Evolutionary conservation across 1,140 invertebrate species (phyloP).

Genomic region (Drosophila parabipectinata): DNA sequence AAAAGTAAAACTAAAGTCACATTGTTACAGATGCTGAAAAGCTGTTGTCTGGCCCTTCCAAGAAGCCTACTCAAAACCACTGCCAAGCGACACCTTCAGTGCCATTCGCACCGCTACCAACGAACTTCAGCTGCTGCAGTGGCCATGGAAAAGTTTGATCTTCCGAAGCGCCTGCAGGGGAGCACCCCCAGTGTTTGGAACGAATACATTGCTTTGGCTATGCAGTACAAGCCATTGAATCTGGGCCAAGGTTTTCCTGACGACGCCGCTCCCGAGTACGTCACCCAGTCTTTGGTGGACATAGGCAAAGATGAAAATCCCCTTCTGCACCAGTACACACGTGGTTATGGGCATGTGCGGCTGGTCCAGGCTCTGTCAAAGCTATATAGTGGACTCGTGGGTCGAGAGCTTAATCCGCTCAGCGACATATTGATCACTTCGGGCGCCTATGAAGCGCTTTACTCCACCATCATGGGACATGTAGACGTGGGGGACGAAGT

Average conservation of each 20-base stretch:
- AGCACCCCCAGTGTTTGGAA: conserved; percentile 90
- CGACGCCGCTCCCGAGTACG: conserved; percentile 93
- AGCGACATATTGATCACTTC: conserved; percentile 94
- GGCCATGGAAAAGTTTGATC: conserved; percentile 85
- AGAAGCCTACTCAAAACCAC: conserved; percentile 5
- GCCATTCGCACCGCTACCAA: conserved; percentile 23
- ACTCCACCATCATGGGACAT: conserved; percentile 92
- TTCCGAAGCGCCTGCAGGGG: conserved; percentile 86
- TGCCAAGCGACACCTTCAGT: conserved; percentile 7
- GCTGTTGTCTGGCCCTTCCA: conserved; percentile 21
- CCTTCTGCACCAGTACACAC: conserved; percentile 95
- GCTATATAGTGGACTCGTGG: conserved; percentile 92
- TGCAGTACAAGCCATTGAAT: conserved; percentile 96
- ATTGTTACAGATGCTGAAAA: conserved; percentile 59
- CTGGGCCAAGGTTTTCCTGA: conserved; percentile 99
- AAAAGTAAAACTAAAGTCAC: conserved; percentile 16
- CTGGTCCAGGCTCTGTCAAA: conserved; percentile 93
- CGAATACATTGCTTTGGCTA: conserved; percentile 95
- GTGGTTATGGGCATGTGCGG: conserved; percentile 95
- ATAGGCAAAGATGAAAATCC: conserved; percentile 89
- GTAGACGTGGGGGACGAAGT: conserved; percentile 95
- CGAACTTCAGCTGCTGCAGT: conserved; percentile 3
- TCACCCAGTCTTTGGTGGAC: conserved; percentile 91
- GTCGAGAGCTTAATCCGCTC: conserved; percentile 90
- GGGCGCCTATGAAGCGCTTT: conserved; percentile 97